Evolutionary conservation across 1,140 invertebrate species (phyloP).

Genomic region (Bactericera cockerelli): DNA sequence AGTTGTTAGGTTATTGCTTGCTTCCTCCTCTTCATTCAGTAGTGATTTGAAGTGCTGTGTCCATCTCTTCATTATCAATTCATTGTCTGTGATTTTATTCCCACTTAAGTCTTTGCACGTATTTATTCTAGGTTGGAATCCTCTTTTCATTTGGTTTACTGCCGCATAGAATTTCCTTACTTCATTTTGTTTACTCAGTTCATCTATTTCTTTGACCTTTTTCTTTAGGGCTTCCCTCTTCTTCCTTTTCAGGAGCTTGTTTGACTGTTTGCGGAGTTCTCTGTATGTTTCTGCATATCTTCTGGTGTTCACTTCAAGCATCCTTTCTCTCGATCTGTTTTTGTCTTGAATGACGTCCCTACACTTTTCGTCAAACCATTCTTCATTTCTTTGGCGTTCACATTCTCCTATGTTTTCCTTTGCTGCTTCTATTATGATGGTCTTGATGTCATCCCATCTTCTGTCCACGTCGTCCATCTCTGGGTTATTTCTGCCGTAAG

Average conservation of each 20-base stretch:
- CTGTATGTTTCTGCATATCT: constrained; percentile 2
- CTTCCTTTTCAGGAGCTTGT: constrained; percentile 12
- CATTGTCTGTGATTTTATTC: constrained; percentile 9
- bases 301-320: constrained; percentile 9
- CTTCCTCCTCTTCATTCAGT: constrained; percentile 14
- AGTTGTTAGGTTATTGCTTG: background rate
- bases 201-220: constrained; percentile 12
- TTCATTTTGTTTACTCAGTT: constrained; percentile 5
- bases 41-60: constrained; percentile 16
- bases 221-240: constrained; percentile 10
- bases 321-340: background rate
- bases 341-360: background rate
- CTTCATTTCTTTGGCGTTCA: background rate
- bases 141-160: constrained; percentile 6
- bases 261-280: constrained; percentile 7
- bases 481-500: background rate
- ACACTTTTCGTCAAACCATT: background rate
- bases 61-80: constrained; percentile 11
- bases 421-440: background rate
- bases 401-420: constrained; percentile 9
- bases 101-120: constrained; percentile 12
- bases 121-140: constrained; percentile 8
- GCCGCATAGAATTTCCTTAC: background rate
- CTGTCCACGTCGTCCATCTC: background rate
- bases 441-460: background rate